A percentile compares a stretch with the other conserved stretches of the same genome.
Conservation (phyloP, 2,888 invertebrate species). For the Apomyelois bistriatella region DNA sequence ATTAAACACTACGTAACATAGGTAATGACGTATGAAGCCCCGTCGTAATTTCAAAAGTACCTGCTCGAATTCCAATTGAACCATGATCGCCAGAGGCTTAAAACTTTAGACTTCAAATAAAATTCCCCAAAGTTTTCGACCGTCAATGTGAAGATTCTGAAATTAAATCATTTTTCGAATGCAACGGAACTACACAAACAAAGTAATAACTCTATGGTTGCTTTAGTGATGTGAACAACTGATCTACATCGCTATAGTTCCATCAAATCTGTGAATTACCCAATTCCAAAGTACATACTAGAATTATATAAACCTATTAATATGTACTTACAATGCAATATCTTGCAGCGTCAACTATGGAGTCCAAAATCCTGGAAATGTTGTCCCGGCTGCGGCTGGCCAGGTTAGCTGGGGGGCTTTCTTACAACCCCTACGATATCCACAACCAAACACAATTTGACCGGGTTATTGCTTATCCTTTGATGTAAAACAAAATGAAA, state of each 20-base stretch:
- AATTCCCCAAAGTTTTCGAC: slow-evolving; percentile 61
- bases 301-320: neutral
- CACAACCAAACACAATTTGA: slow-evolving; percentile 54
- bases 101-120: slow-evolving; percentile 48
- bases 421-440: slow-evolving; percentile 51
- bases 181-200: slow-evolving; percentile 43
- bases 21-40: slow-evolving; percentile 48
- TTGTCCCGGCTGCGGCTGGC: slow-evolving; percentile 70
- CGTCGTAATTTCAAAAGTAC: slow-evolving; percentile 62
- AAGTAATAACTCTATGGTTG: slow-evolving; percentile 16
- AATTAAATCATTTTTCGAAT: slow-evolving; percentile 67
- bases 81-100: slow-evolving; percentile 51
- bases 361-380: slow-evolving; percentile 76
- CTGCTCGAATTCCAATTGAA: slow-evolving; percentile 72
- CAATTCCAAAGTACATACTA: neutral
- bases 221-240: slow-evolving; percentile 13
- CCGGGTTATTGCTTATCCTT: slow-evolving; percentile 72
- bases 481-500: slow-evolving; percentile 75
- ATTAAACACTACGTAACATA: slow-evolving; percentile 20
- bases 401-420: slow-evolving; percentile 54
- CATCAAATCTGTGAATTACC: slow-evolving; percentile 1
- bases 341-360: slow-evolving; percentile 75
- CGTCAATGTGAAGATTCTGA: slow-evolving; percentile 67
- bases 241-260: slow-evolving; percentile 1
- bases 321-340: slow-evolving; percentile 78